These are phyloP conservation scores for Nezara viridula DNA, from an alignment of 2,888 invertebrate genomes.

Conservation along the genomic window DNA sequence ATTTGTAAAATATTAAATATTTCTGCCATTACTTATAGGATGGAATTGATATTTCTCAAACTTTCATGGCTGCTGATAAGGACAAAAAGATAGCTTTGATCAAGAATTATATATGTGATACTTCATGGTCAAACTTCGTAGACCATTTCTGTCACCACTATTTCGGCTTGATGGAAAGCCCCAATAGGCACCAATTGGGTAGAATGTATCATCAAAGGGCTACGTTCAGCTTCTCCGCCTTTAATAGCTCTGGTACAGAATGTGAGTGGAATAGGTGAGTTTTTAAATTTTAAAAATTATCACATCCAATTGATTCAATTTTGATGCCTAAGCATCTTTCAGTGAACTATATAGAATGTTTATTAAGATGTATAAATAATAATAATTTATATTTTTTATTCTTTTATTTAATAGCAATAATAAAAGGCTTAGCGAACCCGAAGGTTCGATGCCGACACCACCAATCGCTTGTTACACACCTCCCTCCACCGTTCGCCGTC, in stretches of 20 bases:
- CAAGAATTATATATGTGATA: conserved; percentile 49
- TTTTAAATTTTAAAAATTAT: neutral
- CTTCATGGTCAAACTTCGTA: conserved; percentile 51
- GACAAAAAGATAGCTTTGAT: conserved; percentile 1
- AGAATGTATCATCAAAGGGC: conserved; percentile 57
- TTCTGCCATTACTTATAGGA: conserved; percentile 48
- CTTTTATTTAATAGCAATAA: too few species aligned
- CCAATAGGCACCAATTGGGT: conserved; percentile 30
- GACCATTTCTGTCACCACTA: conserved; percentile 60
- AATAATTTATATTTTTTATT: too few species aligned
- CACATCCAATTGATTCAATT: neutral
- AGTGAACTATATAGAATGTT: too few species aligned
- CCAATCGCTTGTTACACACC: too few species aligned
- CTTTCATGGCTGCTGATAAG: neutral
- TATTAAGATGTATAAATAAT: too few species aligned
- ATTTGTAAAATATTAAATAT: too few species aligned
- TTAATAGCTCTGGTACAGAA: neutral
- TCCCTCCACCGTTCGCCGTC: too few species aligned
- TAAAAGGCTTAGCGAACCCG: too few species aligned
- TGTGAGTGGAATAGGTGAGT: conserved; percentile 43
- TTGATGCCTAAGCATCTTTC: neutral
- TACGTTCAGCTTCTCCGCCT: conserved; percentile 44
- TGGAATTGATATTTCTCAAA: conserved; percentile 53
- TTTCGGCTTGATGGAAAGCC: conserved; percentile 51
- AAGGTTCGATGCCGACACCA: too few species aligned